Conservation (phyloP, 2,113 vertebrate genomes). For the Oxyruncus cristatus region DNA sequence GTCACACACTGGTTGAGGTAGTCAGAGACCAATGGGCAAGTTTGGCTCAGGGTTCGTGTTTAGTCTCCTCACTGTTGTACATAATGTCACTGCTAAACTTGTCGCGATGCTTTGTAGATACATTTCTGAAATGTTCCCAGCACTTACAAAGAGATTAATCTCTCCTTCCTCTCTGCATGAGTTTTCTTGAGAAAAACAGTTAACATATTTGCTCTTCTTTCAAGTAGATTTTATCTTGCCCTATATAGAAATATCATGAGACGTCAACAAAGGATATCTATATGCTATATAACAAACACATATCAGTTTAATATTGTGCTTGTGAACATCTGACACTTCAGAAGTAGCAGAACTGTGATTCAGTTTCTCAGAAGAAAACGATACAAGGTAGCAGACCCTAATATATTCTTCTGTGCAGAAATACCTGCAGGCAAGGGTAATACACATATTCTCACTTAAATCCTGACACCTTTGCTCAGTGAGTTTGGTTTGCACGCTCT, state of each 20-base stretch:
- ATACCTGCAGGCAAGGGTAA: slow-evolving; percentile 1
- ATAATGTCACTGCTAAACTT: background rate
- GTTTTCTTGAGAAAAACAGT: slow-evolving; percentile 32
- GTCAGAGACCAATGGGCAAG: background rate
- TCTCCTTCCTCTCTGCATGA: slow-evolving; percentile 1
- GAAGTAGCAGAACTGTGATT: background rate
- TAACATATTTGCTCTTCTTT: slow-evolving; percentile 54
- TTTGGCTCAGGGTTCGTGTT: background rate
- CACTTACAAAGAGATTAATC: slow-evolving; percentile 35
- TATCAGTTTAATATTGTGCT: slow-evolving; percentile 14
- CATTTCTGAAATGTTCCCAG: background rate
- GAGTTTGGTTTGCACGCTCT: background rate
- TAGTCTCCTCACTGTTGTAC: background rate
- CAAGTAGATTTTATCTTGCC: slow-evolving; percentile 40
- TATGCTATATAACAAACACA: slow-evolving; percentile 13
- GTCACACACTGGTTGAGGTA: too few relatives aligned
- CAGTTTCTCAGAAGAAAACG: slow-evolving; percentile 4
- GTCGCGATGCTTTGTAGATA: slow-evolving; percentile 28
- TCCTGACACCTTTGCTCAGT: background rate
- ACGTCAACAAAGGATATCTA: background rate
- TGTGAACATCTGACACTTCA: slow-evolving; percentile 15
- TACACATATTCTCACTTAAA: accelerated
- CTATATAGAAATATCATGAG: slow-evolving; percentile 48
- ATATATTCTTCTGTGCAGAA: slow-evolving; percentile 7
- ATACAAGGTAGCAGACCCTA: background rate